Evolutionary conservation across 2,797 vertebrate genomes (phyloP).

Genomic region (Miichthys miiuy): DNA sequence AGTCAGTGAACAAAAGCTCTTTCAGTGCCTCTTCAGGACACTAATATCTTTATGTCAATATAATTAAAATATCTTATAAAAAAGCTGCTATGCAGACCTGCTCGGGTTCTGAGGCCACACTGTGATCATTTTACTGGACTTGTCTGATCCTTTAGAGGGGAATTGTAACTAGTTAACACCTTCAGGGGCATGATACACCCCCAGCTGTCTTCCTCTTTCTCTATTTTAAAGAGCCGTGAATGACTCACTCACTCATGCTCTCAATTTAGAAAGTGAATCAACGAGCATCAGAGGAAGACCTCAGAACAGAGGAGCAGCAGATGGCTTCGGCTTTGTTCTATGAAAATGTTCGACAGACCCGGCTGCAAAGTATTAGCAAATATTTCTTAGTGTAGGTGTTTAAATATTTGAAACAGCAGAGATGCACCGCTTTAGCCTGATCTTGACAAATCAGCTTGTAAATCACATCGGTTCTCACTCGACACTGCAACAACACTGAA

Average conservation of each 20-base stretch:
- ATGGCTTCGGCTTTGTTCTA: slow-evolving; percentile 51
- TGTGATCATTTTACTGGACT: slow-evolving; percentile 26
- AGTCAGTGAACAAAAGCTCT: slow-evolving; percentile 30
- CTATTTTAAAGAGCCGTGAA: slow-evolving; percentile 55
- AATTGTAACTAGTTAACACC: slow-evolving; percentile 55
- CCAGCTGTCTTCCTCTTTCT: slow-evolving; percentile 52
- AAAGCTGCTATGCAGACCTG: slow-evolving; percentile 10
- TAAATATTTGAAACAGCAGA: slow-evolving; percentile 28
- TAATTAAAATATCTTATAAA: slow-evolving; percentile 11
- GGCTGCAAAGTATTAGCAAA: slow-evolving; percentile 29
- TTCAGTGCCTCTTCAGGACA: slow-evolving; percentile 6
- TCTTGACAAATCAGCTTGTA: slow-evolving; percentile 20
- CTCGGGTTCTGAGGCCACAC: not conserved
- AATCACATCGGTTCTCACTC: slow-evolving; percentile 31
- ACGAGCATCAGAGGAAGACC: slow-evolving; percentile 47
- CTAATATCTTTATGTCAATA: slow-evolving; percentile 14
- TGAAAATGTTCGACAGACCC: slow-evolving; percentile 38
- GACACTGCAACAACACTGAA: slow-evolving; percentile 5
- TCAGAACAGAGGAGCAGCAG: slow-evolving; percentile 58
- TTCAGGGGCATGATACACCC: slow-evolving; percentile 40
- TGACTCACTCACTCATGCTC: slow-evolving; percentile 59
- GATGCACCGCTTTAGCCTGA: slow-evolving; percentile 25
- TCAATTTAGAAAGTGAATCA: slow-evolving; percentile 67
- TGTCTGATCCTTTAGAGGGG: slow-evolving; percentile 29
- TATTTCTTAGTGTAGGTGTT: slow-evolving; percentile 16